Conservation (phyloP, 2,888 invertebrate genomes). For the Cotesia congregata region DNA sequence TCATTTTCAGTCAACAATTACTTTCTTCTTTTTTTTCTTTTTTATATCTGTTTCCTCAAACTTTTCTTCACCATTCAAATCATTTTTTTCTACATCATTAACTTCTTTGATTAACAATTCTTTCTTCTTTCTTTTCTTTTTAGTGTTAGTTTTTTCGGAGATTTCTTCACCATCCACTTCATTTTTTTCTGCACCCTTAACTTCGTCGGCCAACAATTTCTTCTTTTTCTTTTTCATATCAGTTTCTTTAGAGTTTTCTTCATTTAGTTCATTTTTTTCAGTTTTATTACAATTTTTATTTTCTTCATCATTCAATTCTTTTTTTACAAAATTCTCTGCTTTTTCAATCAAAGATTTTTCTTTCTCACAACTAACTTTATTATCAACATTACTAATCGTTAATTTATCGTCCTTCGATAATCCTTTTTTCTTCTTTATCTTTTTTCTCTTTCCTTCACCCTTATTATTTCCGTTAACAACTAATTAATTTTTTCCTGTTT, state of each 20-base stretch:
- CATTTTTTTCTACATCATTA: too few species aligned
- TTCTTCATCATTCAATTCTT: too few species aligned
- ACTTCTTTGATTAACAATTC: constrained; percentile 19
- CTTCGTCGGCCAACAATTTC: constrained; percentile 8
- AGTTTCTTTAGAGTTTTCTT: not conserved
- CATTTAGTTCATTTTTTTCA: constrained; percentile 12
- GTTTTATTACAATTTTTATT: too few species aligned
- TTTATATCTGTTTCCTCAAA: not conserved
- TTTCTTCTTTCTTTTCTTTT: constrained; percentile 37
- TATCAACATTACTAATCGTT: too few species aligned
- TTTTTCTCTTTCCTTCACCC: constrained; percentile 48
- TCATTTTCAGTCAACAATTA: constrained; percentile 25
- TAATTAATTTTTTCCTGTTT: constrained; percentile 32
- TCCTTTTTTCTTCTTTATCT: constrained; percentile 45
- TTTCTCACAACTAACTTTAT: too few species aligned
- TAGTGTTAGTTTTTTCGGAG: constrained; percentile 3
- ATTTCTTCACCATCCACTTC: not conserved
- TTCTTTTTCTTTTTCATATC: constrained; percentile 22
- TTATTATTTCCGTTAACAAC: constrained; percentile 5
- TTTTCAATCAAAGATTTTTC: too few species aligned
- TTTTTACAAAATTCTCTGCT: too few species aligned
- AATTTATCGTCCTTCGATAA: not conserved
- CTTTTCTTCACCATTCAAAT: not conserved
- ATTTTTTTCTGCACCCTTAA: not conserved
- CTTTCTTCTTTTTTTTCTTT: constrained; percentile 32